phyloP scores from a whole-genome alignment of 2,888 invertebrate genomes.

The Stenoptilia bipunctidactyla region DNA sequence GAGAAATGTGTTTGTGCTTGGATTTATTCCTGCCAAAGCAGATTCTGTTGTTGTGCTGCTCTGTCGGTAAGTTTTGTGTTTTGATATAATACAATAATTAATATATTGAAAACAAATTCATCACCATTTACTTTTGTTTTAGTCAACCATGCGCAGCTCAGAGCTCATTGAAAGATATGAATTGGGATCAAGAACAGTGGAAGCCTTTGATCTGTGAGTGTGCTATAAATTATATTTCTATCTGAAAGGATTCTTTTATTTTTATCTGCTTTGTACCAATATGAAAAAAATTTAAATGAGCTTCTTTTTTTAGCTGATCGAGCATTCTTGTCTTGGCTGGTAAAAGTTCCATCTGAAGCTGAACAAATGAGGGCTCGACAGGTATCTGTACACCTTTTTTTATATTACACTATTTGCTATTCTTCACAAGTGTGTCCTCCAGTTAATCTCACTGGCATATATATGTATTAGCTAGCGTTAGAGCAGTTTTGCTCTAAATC shows the following conservation, averaged over 20 bases:
- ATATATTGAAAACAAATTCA: background rate
- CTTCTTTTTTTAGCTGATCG: slow-evolving; percentile 77
- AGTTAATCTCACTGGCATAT: too few species aligned
- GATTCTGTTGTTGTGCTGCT: slow-evolving; percentile 97
- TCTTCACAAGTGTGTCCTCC: too few species aligned
- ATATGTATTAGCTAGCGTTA: too few species aligned
- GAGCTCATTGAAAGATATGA: slow-evolving; percentile 97
- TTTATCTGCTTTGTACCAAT: too few species aligned
- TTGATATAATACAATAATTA: background rate
- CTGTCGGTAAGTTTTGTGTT: slow-evolving; percentile 74
- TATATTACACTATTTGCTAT: background rate
- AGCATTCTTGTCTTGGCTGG: slow-evolving; percentile 96
- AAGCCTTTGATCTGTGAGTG: slow-evolving; percentile 87
- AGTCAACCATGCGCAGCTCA: slow-evolving; percentile 97
- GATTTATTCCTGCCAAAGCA: slow-evolving; percentile 99
- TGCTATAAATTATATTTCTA: background rate
- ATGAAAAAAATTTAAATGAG: background rate
- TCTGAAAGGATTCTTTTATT: too few species aligned
- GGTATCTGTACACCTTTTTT: slow-evolving; percentile 26
- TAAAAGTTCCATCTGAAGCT: slow-evolving; percentile 96
- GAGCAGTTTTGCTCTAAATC: too few species aligned
- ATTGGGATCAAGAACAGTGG: slow-evolving; percentile 99
- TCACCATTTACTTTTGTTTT: slow-evolving; percentile 23
- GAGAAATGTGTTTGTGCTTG: slow-evolving; percentile 97
- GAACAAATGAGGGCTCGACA: slow-evolving; percentile 96